phyloP scores from a whole-genome alignment of 2,113 vertebrate genomes.

The Scopus umbretta region DNA sequence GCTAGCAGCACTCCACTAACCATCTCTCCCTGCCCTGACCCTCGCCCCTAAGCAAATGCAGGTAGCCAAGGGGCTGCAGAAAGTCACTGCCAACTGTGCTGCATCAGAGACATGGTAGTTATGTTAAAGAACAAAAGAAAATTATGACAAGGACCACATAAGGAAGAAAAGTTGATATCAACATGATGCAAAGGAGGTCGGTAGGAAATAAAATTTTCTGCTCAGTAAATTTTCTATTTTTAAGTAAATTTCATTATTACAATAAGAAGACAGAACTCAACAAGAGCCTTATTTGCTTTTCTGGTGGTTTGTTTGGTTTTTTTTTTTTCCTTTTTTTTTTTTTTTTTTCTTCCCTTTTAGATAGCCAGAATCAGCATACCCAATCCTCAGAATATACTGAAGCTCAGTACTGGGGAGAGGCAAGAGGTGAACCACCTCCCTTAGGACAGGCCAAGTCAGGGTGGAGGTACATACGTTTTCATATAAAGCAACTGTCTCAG shows the following conservation, averaged over 20 bases:
- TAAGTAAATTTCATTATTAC: background rate
- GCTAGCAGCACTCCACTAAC: background rate
- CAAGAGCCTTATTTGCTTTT: background rate
- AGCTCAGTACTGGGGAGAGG: background rate
- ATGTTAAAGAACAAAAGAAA: background rate
- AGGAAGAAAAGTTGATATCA: background rate
- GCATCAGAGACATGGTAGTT: background rate
- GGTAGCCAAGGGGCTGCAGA: background rate
- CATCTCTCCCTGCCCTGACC: background rate
- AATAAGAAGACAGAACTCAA: background rate
- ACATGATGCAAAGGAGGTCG: background rate
- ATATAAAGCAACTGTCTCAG: conserved; percentile 14
- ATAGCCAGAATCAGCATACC: background rate
- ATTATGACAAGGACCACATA: background rate
- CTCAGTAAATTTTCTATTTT: background rate
- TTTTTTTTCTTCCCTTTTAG: background rate
- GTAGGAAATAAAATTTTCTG: conserved; percentile 3
- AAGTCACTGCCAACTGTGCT: background rate
- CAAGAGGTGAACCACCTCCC: background rate
- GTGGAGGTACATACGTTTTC: background rate
- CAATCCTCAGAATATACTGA: background rate
- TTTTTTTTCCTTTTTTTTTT: too few species aligned
- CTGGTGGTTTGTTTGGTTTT: too few species aligned
- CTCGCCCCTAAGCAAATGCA: background rate
- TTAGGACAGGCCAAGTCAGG: background rate